Base-by-base conservation (phyloP, 2,113 vertebrate genomes). In the Octodon degus region DNA sequence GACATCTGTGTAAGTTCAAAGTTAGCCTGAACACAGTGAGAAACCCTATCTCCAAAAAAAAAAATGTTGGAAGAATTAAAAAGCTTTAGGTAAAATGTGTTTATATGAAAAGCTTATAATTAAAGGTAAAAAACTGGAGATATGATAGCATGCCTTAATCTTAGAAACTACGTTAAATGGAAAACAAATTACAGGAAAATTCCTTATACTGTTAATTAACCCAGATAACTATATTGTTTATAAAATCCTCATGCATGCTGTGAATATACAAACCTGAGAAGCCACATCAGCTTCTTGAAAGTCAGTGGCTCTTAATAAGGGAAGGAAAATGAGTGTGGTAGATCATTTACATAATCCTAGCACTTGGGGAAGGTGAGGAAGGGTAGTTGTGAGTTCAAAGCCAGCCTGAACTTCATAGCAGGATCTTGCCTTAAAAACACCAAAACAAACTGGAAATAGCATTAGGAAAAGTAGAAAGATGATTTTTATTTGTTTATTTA, bases 81-180 rank as follows among this genome's bases (percentile, higher is more conserved):
- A 50, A 80, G 81, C 16, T 47, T 90, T 88, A 72, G 82, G 37
- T n/a, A 67, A 96, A 84, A 53, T 80, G 12, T 22, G 13, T 80
- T 84, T 2, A 63, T 74, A 10, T 17, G 63, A 81, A 89, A 97
- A 92, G 76, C 4, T 81, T 86, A 10, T 43, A 12, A 67, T 86
- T 92, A 65, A 95, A 88, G 84, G 72, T 24, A 86, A 89, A 43
- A 94, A 81, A 34, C 14, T 65, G 82, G 50, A 12, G 92, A 55
- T 24, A 50, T 70, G 16, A 63, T 43, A 80, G 1, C 25, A 30
- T 80, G 55, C 55, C 17, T 79, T 30, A 50, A 58, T 90, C 27
- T 88, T 67, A 79, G 82, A 95, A 91, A 83, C 34, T 89, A 27
- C 47, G 60, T 68, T 76, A 94, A 27, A n/a, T 86, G 68, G 37